phyloP scores from a whole-genome alignment of 2,888 invertebrate genomes.

The Neoitamus cyanurus region DNA sequence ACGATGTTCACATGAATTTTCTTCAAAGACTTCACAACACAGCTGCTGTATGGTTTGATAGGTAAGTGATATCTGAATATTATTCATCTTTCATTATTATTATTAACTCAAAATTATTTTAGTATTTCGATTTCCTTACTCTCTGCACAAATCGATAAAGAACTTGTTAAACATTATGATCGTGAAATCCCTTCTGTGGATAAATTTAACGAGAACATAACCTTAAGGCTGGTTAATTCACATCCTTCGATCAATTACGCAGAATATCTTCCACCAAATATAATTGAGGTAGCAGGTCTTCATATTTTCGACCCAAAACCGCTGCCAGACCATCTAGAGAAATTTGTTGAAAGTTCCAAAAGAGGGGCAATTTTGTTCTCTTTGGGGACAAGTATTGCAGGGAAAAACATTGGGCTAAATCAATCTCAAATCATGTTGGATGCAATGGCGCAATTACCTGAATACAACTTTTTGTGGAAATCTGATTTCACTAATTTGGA shows the following conservation, averaged over 20 bases:
- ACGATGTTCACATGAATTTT: slow-evolving; percentile 53
- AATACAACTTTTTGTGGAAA: slow-evolving; percentile 65
- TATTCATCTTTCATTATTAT: no score
- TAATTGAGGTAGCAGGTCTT: slow-evolving; percentile 63
- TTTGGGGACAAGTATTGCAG: slow-evolving; percentile 59
- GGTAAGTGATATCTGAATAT: slow-evolving; percentile 51
- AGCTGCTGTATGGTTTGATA: not conserved
- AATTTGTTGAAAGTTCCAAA: slow-evolving; percentile 57
- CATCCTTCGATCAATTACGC: slow-evolving; percentile 60
- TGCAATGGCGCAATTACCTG: slow-evolving; percentile 57
- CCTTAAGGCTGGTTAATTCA: slow-evolving; percentile 59
- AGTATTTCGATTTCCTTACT: not conserved
- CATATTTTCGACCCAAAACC: slow-evolving; percentile 59
- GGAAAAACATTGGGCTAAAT: slow-evolving; percentile 50
- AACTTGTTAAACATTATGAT: not conserved
- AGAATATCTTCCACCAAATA: slow-evolving; percentile 60
- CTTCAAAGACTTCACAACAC: slow-evolving; percentile 51
- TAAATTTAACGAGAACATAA: slow-evolving; percentile 46
- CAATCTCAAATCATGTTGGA: slow-evolving; percentile 55
- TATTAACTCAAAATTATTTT: no score
- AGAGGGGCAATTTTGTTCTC: slow-evolving; percentile 62
- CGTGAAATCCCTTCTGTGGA: slow-evolving; percentile 19
- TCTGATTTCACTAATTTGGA: slow-evolving; percentile 53
- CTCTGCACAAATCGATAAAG: slow-evolving; percentile 35
- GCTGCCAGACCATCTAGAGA: slow-evolving; percentile 56